These are phyloP conservation scores for Calypte anna DNA, from an alignment of 2,113 vertebrate species.

Conservation along the genomic window DNA sequence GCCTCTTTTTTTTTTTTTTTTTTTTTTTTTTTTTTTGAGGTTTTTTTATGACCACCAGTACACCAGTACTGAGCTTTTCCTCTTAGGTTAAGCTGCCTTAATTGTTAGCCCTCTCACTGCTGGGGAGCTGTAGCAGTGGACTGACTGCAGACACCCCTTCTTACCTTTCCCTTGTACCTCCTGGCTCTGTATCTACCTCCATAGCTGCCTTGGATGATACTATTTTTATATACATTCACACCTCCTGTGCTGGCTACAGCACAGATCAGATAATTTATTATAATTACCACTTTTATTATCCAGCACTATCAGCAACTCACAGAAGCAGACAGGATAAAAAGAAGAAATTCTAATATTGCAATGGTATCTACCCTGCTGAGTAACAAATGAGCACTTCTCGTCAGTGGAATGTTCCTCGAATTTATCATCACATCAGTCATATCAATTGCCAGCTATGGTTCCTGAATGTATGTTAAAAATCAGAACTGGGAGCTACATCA, in stretches of 20 bases:
- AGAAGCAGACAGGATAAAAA: not conserved
- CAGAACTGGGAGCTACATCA: conserved; percentile 22
- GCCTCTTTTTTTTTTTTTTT: not conserved
- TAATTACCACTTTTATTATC: not conserved
- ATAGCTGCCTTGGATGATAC: not conserved
- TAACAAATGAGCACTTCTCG: not conserved
- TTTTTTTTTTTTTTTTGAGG: not conserved
- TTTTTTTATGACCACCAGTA: not conserved
- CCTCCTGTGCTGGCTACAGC: not conserved
- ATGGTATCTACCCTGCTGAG: not conserved
- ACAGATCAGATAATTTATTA: not conserved
- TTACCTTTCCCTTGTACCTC: not conserved
- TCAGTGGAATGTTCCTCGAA: not conserved
- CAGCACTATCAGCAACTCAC: not conserved
- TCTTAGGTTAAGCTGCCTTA: not conserved
- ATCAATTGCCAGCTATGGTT: conserved; percentile 6
- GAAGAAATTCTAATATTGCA: not conserved
- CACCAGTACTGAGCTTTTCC: not conserved
- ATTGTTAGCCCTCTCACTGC: not conserved
- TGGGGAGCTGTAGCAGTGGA: not conserved
- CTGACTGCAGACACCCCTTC: not conserved
- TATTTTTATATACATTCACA: not conserved
- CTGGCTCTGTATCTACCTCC: not conserved
- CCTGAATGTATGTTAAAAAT: conserved; percentile 35
- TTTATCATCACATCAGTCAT: not conserved